Evolutionary conservation across 2,888 invertebrate genomes (phyloP), one percentile per base, ranked within the genome.

Genomic region (Chalcosyrphus nemorum): DNA sequence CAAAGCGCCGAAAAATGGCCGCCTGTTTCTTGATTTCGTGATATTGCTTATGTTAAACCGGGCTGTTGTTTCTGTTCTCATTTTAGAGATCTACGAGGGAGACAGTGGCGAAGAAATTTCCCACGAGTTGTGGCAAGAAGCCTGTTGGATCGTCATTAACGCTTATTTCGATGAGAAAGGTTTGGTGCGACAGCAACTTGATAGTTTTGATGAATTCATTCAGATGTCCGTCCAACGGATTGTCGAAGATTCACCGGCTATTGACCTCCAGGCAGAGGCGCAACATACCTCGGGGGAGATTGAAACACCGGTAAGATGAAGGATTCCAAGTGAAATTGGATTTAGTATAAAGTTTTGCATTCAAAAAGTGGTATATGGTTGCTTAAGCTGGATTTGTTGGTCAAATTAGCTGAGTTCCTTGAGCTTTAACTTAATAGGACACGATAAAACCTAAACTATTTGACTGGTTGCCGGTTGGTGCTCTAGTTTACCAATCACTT

Each of bases 161-260:
- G 98, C 99, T 0, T 99, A 99, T 92, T 99, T 99, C 90, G 99
- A 99, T 90, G 99, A 99, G 91, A 99, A 99, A 92, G 99, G 99
- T 91, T 94, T 99, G 86, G 99, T 99, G 47, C 95, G 99, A 61
- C 99, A 99, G 91, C 99, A 99, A 91, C 93, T 99, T 87, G 99
- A 99, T 91, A 99, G 99, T 89, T 99, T 99, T 90, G 99, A 99
- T 93, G 99, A 99, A 93, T 99, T 99, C 90, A 99, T 99, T 90
- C 99, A 91, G 92, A 99, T 99, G 99, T 99, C 99, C 6, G 99
- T 99, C 5, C 99, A 99, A 91, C 93, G 99, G 87, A 99, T 99
- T 88, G 99, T 99, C 0, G 99, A 99, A 93, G 99, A 99, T 92
- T 98, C 99, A 0, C 99, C 99, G 2, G 97, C 97, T 71, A 99